Evolutionary conservation across 1,140 invertebrate genomes (phyloP).

Genomic region (Aphaenogaster rudis): DNA sequence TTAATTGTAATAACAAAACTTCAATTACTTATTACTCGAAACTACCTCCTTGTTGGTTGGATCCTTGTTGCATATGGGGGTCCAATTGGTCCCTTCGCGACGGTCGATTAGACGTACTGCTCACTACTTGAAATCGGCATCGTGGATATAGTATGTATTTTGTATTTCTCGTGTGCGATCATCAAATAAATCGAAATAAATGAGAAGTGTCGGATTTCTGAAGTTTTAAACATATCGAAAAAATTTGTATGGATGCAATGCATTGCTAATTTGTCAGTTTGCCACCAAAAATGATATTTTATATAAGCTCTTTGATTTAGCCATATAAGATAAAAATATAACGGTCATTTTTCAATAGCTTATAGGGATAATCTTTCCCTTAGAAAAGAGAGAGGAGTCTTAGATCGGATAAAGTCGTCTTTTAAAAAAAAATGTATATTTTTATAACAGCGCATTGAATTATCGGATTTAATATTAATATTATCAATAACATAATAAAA

Average conservation of each 20-base stretch:
- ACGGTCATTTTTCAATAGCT: neutral
- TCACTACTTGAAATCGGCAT: constrained; percentile 23
- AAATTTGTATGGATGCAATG: neutral
- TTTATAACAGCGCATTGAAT: neutral
- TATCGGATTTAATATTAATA: neutral
- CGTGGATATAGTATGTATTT: neutral
- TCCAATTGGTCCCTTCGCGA: neutral
- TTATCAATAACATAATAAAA: neutral
- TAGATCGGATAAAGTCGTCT: neutral
- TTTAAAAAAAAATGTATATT: neutral
- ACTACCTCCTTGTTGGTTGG: too few relatives aligned
- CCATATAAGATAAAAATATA: neutral
- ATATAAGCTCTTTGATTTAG: neutral
- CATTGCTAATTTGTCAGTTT: neutral
- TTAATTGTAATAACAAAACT: too few relatives aligned
- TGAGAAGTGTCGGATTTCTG: neutral
- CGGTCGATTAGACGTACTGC: constrained; percentile 22
- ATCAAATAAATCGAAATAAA: neutral
- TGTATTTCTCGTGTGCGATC: neutral
- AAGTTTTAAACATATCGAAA: neutral
- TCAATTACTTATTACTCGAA: too few relatives aligned
- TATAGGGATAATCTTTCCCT: neutral
- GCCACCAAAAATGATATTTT: too few relatives aligned
- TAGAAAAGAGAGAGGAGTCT: neutral
- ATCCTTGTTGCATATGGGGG: too few relatives aligned